These are phyloP conservation scores for Bugula neritina DNA, from an alignment of 2,888 invertebrate genomes.

Conservation along the genomic window DNA sequence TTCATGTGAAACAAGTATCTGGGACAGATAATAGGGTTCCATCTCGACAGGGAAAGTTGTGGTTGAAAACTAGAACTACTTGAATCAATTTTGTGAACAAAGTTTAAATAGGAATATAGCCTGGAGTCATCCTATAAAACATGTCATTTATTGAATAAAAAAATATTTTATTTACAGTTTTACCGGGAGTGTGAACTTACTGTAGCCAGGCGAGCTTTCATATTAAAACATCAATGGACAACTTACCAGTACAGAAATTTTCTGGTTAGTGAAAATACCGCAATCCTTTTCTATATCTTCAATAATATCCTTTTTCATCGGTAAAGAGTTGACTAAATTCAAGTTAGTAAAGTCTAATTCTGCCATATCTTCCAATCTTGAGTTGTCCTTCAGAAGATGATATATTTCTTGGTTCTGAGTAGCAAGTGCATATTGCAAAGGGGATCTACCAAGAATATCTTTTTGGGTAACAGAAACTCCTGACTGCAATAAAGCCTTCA, in stretches of 20 bases:
- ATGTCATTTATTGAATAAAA: neutral
- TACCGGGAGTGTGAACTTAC: neutral
- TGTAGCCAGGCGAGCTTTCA: neutral
- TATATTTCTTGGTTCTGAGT: neutral
- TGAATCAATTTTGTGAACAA: slow-evolving; percentile 9
- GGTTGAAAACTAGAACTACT: neutral
- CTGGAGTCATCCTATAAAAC: slow-evolving; percentile 13
- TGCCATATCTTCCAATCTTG: no score
- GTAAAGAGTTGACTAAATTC: no score
- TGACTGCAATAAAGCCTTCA: slow-evolving; percentile 1
- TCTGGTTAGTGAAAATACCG: no score
- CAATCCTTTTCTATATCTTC: no score
- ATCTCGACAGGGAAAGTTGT: neutral
- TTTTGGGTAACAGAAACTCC: neutral
- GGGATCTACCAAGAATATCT: neutral
- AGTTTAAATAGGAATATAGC: slow-evolving; percentile 6
- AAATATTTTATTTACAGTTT: neutral
- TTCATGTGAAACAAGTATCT: neutral
- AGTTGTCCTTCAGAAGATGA: neutral
- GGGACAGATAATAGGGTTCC: neutral
- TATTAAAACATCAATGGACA: no score
- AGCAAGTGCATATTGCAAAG: neutral
- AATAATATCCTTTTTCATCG: no score
- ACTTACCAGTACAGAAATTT: no score
- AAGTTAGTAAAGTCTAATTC: no score